These are phyloP conservation scores for Rhynchopsitta pachyrhyncha DNA, from an alignment of 2,113 vertebrate genomes.

Conservation along the genomic window DNA sequence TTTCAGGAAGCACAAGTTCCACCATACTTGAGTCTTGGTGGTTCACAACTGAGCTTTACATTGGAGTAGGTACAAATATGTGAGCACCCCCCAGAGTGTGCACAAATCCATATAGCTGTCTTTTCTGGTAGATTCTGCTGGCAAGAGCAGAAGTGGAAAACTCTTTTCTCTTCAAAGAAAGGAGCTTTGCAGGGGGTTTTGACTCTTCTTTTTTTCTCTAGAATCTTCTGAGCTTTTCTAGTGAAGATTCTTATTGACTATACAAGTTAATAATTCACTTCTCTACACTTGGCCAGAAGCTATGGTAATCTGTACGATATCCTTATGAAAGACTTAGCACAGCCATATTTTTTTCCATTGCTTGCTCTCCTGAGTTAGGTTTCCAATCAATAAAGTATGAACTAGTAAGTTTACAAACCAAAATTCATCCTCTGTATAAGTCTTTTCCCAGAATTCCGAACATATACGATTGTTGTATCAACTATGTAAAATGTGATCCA, in stretches of 20 bases:
- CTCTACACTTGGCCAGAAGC: not conserved
- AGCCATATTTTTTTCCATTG: not conserved
- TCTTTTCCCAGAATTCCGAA: not conserved
- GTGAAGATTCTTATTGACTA: not conserved
- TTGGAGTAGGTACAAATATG: not conserved
- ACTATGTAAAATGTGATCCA: not conserved
- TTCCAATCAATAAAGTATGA: not conserved
- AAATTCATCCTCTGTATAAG: not conserved
- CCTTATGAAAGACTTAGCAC: not conserved
- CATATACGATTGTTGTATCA: not conserved
- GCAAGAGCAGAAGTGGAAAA: not conserved
- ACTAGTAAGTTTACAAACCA: not conserved
- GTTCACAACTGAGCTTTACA: not conserved
- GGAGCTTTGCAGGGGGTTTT: not conserved
- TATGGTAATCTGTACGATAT: not conserved
- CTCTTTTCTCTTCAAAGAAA: not conserved
- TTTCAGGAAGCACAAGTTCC: not conserved
- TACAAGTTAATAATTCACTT: not conserved
- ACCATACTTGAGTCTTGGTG: not conserved
- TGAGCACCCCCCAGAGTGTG: not conserved
- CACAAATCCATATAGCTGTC: not conserved
- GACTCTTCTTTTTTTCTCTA: accelerated
- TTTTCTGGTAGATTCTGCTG: not conserved
- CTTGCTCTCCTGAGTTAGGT: not conserved
- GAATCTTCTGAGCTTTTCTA: not conserved